A percentile compares a stretch with the other conserved stretches of the same genome.
Conservation (phyloP, 1,140 invertebrate genomes). For the Mya arenaria region DNA sequence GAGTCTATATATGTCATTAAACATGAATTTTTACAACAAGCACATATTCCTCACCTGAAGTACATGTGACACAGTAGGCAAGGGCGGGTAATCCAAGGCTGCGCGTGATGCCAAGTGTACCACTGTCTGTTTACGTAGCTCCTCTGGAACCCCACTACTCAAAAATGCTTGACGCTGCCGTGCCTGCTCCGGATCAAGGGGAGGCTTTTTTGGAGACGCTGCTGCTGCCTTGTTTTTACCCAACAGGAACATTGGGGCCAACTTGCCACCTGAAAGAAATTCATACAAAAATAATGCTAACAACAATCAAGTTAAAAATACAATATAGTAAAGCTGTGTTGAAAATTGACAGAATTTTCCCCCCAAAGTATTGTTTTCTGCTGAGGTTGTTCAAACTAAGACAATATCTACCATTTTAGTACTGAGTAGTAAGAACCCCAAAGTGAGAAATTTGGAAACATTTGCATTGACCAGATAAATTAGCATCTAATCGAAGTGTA, state of each 20-base stretch:
- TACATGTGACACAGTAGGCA: constrained; percentile 59
- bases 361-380: too few species aligned
- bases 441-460: too few species aligned
- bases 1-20: too few species aligned
- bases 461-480: too few species aligned
- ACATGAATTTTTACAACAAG: not conserved
- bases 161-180: constrained; percentile 56
- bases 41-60: constrained; percentile 34
- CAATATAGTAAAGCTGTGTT: too few species aligned
- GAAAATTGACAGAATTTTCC: too few species aligned
- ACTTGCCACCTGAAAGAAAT: not conserved
- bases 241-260: constrained; percentile 43
- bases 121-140: constrained; percentile 41
- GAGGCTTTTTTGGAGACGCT: constrained; percentile 22
- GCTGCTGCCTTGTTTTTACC: constrained; percentile 31
- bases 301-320: too few species aligned
- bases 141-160: constrained; percentile 63
- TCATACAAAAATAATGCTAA: too few species aligned
- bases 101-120: not conserved
- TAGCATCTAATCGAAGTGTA: too few species aligned
- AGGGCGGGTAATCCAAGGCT: constrained; percentile 46
- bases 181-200: constrained; percentile 40
- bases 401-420: too few species aligned
- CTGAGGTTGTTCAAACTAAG: too few species aligned
- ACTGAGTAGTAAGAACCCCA: too few species aligned